phyloP scores from a whole-genome alignment of 1,140 invertebrate species.

The Chlorops oryzae region DNA sequence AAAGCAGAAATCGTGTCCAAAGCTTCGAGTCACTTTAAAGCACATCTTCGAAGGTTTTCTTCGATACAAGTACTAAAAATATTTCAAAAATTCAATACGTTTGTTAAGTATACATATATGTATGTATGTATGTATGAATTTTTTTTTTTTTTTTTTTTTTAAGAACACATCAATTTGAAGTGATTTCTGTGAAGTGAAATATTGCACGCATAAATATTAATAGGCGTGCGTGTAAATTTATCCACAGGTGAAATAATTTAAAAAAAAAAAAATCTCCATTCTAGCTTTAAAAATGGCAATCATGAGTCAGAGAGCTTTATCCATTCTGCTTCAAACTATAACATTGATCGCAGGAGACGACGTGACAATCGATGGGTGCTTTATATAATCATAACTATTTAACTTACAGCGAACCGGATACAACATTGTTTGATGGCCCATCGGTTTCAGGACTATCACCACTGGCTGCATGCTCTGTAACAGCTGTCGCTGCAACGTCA shows the following conservation, averaged over 20 bases:
- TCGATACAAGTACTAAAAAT: too few species aligned
- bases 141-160: too few species aligned
- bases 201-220: too few species aligned
- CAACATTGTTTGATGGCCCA: slow-evolving; percentile 13
- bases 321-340: slow-evolving; percentile 1
- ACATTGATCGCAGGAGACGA: background rate
- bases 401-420: slow-evolving; percentile 14
- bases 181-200: too few species aligned
- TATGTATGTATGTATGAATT: too few species aligned
- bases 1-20: too few species aligned
- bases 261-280: background rate
- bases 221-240: too few species aligned
- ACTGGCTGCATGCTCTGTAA: slow-evolving; percentile 9
- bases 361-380: slow-evolving; percentile 1
- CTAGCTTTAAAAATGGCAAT: background rate
- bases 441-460: slow-evolving; percentile 12
- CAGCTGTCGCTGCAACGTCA: slow-evolving; percentile 4
- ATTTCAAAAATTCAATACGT: too few species aligned
- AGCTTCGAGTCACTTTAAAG: too few species aligned
- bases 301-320: background rate
- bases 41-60: too few species aligned
- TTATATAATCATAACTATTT: background rate
- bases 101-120: too few species aligned
- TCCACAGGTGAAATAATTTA: background rate
- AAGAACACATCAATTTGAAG: too few species aligned